Evolutionary conservation across 2,888 invertebrate genomes (phyloP), one percentile per base, ranked within the genome.

Genomic region (Dilophus febrilis): DNA sequence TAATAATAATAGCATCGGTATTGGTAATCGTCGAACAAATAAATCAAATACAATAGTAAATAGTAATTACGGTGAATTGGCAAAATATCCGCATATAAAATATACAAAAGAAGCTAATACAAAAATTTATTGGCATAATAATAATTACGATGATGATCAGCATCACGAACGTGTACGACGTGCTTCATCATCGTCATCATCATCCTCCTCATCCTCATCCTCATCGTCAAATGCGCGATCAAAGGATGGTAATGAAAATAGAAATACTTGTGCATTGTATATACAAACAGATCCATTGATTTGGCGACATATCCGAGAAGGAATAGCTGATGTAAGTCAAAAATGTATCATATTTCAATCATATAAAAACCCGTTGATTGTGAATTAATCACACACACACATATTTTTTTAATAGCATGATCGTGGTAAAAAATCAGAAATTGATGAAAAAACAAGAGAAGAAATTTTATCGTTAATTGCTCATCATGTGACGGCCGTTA

Each of bases 261-360:
- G 76, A 51, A 87, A 86, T 63, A 87, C 92, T 42, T 97, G 95
- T 63, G 88, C 91, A 41, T 73, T 97, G 48, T 95, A 84, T 63
- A 88, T 98, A 63, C 94, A 97, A 66, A 95, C 98, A 17, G 98
- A 98, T 68, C 95, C 97, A 48, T 77, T 92, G 50, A 84, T 98
- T 59, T 98, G 95, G 91, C 75, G 83, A 55, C 90, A 94, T 59
- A 87, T 97, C 53, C 72, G 83, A 50, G 82, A 78, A 54, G 76
- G 77, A 43, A 79, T 80, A 54, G 74, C 77, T 42, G 85, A 85
- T 68, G 86, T 87, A 61, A 70, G 68, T 63, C 2, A 32, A 38
- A 17, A 34, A 13, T 28, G 28, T 44, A 40, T 27, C 32, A 27
- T 37, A 43, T 45, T 41, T 43, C n/a, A n/a, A n/a, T n/a, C n/a